phyloP scores from a whole-genome alignment of 2,888 invertebrate genomes.

The Dryobota labecula region DNA sequence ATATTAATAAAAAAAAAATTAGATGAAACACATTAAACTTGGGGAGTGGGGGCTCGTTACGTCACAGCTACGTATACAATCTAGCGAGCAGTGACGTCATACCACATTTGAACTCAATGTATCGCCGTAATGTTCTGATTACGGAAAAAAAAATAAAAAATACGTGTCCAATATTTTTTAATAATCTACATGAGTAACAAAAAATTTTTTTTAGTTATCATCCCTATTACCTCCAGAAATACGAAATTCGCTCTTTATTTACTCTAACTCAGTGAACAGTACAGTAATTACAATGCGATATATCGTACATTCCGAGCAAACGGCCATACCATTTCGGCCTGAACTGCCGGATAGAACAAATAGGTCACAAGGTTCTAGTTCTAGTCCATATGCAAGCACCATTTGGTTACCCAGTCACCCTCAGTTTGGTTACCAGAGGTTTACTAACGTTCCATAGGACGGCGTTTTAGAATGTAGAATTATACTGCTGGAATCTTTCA shows the following conservation, averaged over 20 bases:
- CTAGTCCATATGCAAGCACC: slow-evolving; percentile 41
- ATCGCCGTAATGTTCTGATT: no score
- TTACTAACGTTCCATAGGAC: not conserved
- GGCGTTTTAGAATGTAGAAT: slow-evolving; percentile 13
- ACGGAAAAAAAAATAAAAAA: no score
- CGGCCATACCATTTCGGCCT: slow-evolving; percentile 23
- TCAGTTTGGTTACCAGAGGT: slow-evolving; percentile 37
- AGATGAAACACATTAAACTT: no score
- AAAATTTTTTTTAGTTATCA: no score
- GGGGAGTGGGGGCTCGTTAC: no score
- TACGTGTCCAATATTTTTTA: no score
- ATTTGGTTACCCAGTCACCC: slow-evolving; percentile 52
- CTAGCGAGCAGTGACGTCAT: no score
- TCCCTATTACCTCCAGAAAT: not conserved
- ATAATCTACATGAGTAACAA: no score
- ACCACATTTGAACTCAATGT: no score
- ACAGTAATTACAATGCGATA: slow-evolving; percentile 44
- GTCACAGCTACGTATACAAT: no score
- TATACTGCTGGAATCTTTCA: not conserved
- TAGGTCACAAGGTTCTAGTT: slow-evolving; percentile 42
- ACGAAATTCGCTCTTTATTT: not conserved
- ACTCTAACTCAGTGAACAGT: slow-evolving; percentile 21
- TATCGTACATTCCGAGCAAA: slow-evolving; percentile 42
- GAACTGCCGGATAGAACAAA: slow-evolving; percentile 45
- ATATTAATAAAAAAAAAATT: no score